Percentiles rank a stretch among this genome's conserved stretches.
Evolutionary conservation across 2,113 vertebrate species (phyloP).

Genomic region (Rafetus swinhoei): DNA sequence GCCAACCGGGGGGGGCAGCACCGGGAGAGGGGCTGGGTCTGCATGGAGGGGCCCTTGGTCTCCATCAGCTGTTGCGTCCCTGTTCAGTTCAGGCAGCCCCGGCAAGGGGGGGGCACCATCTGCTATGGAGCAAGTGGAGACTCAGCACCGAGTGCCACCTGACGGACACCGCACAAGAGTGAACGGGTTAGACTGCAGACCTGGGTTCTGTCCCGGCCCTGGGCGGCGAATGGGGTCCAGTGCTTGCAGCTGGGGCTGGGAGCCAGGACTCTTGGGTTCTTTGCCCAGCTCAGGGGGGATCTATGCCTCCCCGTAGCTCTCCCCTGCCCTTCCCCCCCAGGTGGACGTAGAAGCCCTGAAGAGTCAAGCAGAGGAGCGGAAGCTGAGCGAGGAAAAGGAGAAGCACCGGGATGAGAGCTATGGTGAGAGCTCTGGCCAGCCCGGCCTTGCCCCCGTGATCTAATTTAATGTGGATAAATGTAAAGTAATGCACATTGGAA

Average conservation of each 20-base stretch:
- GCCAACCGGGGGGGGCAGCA: not conserved
- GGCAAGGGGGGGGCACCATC: not conserved
- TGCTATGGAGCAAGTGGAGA: not conserved
- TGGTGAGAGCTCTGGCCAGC: slow-evolving; percentile 38
- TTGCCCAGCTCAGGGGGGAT: too few species aligned
- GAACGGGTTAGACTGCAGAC: not conserved
- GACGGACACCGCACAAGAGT: not conserved
- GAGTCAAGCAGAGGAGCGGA: slow-evolving; percentile 78
- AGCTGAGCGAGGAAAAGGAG: slow-evolving; percentile 54
- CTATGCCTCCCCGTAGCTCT: not conserved
- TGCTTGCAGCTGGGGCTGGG: too few species aligned
- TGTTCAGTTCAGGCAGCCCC: not conserved
- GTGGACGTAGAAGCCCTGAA: slow-evolving; percentile 81
- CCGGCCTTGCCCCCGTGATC: too few species aligned
- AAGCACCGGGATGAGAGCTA: slow-evolving; percentile 43
- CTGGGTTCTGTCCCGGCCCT: not conserved
- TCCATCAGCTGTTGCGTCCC: too few species aligned
- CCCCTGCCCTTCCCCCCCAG: slow-evolving; percentile 63
- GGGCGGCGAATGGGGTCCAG: too few species aligned
- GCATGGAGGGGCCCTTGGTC: too few species aligned
- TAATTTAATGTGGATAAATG: too few species aligned
- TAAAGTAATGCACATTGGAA: too few species aligned
- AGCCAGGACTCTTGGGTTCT: not conserved
- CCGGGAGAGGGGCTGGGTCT: too few species aligned
- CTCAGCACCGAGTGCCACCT: not conserved